Base-by-base conservation (phyloP, 2,888 invertebrate species). In the Lepetodrilus schrolli region DNA sequence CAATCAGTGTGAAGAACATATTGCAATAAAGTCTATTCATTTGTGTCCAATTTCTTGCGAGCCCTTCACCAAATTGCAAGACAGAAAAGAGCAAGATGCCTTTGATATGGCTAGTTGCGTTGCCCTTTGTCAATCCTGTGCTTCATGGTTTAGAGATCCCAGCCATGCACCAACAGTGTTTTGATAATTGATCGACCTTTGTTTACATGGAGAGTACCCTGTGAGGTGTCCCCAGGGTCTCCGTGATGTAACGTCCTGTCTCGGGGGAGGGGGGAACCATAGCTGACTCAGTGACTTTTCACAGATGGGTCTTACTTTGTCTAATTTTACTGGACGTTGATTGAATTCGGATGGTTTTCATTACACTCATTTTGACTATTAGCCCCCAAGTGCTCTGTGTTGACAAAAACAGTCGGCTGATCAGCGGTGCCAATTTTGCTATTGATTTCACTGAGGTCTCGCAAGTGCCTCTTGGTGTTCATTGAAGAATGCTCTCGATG, bases 261-360 rank as follows among this genome's bases (percentile, higher is more conserved):
- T 13, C 58, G 58, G 58, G 34, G 58, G 58, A 30, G 58, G 26
- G 58, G 58, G 58, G 58, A 26, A n/a, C 34, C 2, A 43, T 58
- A 58, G 58, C 30, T 58, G 58, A 58, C 30, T 58, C 58, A 58
- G 58, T 23, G 50, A 34, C 20, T 21, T 10, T 30, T 30, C 58
- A 23, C 58, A 58, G 58, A 58, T 58, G 58, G 58, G 58, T 17
- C n/a, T 21, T 26, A 58, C 58, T 58, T 58, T 58, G 58, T 58
- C 58, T 58, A 34, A 58, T 58, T 58, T 58, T 30, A 58, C 58
- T 58, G 58, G 58, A 58, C 58, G 58, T 58, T 58, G 58, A 58
- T 58, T 58, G 58, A 58, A 58, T 58, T 58, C 34, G 58, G 58
- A 58, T 58, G 58, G 58, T 58, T 58, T 58, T 58, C 58, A 58